Base-by-base conservation (phyloP, 2,113 vertebrate genomes). In the Syrrhaptes paradoxus region DNA sequence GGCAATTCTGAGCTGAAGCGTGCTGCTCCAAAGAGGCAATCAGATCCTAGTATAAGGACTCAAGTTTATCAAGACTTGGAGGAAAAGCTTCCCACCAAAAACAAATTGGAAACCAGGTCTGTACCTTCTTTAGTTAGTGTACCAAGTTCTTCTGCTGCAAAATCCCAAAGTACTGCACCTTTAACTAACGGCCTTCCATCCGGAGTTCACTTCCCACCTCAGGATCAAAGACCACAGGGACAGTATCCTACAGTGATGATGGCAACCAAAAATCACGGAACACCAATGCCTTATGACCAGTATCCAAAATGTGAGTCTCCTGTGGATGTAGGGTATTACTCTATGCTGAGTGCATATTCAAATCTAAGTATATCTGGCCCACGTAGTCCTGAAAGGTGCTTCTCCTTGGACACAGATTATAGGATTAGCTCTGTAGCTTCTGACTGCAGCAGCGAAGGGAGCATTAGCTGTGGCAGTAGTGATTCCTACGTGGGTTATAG, bases 261-360 rank as follows among this genome's bases (percentile, higher is more conserved):
- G 98, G 97, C 97, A 87, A 98, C 98, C 97, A 98, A 99, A 98
- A 98, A 98, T 76, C 98, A 98, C 6, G 98, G 97, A 94, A 96
- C 98, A 9, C 97, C 98, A 59, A 97, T 98, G 94, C 93, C 98
- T 97, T 98, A 98, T 14, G 99, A 99, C 88, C 98, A 98, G 65
- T 99, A 99, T 96, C 99, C 98, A 55, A 99, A 99, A 98, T 99
- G 98, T n/a, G 99, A 99, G 90, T 99, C 99, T 28, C 99, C 99
- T 10, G 98, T 98, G 43, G 99, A 99, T 76, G 93, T 98, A 74
- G 98, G 98, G 48, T 99, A 99, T 97, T 99, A 99, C 80, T 99
- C 99, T 1, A 98, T 99, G 95, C 95, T 99, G 78, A 99, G 98
- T 7, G 98, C 98, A 0, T 99, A 99, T 93, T 98, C 99, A 1